phyloP scores from a whole-genome alignment of 1,140 invertebrate genomes.

The Drosophila seguyi region DNA sequence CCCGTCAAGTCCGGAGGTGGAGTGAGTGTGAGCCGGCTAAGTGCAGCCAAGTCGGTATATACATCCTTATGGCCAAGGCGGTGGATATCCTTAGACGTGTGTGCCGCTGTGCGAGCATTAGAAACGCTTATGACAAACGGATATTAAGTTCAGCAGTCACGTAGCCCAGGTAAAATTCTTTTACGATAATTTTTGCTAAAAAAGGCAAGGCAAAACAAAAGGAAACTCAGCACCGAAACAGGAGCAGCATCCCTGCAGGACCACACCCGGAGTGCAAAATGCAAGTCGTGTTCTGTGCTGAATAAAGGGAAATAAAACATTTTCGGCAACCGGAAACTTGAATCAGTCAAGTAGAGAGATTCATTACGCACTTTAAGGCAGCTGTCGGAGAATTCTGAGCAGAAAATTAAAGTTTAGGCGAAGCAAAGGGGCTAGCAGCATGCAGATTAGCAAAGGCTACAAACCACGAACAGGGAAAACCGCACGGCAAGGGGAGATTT shows the following conservation, averaged over 20 bases:
- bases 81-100: conserved; percentile 26
- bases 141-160: conserved; percentile 83
- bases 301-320: conserved; percentile 40
- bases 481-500: conserved; percentile 4
- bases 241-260: conserved; percentile 19
- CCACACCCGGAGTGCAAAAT: conserved; percentile 30
- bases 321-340: conserved; percentile 39
- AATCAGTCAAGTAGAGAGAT: conserved; percentile 37
- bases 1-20: conserved; percentile 30
- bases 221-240: conserved; percentile 28
- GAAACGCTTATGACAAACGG: conserved; percentile 83
- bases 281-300: conserved; percentile 12
- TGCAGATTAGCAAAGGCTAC: conserved; percentile 21
- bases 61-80: conserved; percentile 11
- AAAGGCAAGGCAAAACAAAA: conserved; percentile 33
- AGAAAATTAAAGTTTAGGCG: conserved; percentile 10
- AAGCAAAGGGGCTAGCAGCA: not conserved
- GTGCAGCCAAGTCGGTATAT: conserved; percentile 24
- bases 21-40: conserved; percentile 19
- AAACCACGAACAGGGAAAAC: conserved; percentile 7
- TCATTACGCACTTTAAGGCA: conserved; percentile 48
- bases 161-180: conserved; percentile 82
- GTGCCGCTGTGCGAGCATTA: conserved; percentile 68
- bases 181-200: conserved; percentile 79
- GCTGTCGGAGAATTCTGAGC: conserved; percentile 1